Evolutionary conservation across 1,140 invertebrate species (phyloP), one percentile per base, ranked within the genome.

Genomic region (Trichomalopsis sarcophagae): DNA sequence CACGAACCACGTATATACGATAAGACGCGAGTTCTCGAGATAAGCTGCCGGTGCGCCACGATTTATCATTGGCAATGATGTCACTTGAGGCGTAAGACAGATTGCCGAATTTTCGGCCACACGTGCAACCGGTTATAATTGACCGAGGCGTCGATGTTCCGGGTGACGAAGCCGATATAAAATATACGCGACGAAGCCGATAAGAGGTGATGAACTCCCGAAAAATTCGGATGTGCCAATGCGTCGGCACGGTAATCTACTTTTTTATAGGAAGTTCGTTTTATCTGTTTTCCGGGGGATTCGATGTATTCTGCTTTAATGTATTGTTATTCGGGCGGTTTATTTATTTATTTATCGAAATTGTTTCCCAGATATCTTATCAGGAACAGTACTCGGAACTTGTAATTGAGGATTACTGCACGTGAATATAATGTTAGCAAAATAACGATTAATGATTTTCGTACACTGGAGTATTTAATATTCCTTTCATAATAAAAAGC

Each of bases 1-100:
- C 73, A n/a, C 36, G 33, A 9, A 36, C 73, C 40, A 44, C n/a
- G 33, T 2, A 44, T 55, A 55, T 74, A 73, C 75, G 79, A 79
- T 81, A 81, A 85, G 78, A 36, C 47, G 21, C 11, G 36, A 33
- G 40, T 7, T 44, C 40, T 7, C 1, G 9, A 33, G 17, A 10
- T 13, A 75, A 13, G 44, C 27, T 40, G 33, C 30, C 47, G 47
- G 36, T 30, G 6, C 73, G 62, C 21, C 14, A 66, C 47, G 27
- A 55, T 78, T 84, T 71, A 84, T 84, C 76, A 14, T 55, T 44
- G 50, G 10, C 23, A 55, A 36, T 73, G 83, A 80, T 80, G 68
- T 80, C 23, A 82, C 40, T 62, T 23, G 30, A 55, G 6, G 55
- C 55, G 55, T 62, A 62, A 21, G 21, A 62, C 55, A 9, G 55